These are phyloP conservation scores for Ichneumoninae sp. DNA, from an alignment of 2,888 invertebrate genomes.

Conservation along the genomic window DNA sequence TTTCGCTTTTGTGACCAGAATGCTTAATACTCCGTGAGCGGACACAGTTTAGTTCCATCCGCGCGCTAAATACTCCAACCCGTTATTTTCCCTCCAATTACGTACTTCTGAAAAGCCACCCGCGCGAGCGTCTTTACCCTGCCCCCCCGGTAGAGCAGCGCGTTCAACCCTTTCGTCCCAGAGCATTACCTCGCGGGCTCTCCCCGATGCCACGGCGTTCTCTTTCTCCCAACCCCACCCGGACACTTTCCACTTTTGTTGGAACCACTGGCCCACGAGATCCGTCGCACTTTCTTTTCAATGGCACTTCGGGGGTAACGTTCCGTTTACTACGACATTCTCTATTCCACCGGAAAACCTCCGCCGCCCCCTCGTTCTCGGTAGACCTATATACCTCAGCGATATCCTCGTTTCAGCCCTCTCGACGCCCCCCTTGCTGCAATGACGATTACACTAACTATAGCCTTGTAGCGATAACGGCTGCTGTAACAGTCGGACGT, in stretches of 20 bases:
- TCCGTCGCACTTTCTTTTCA: constrained; percentile 55
- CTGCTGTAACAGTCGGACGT: constrained; percentile 43
- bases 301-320: constrained; percentile 57
- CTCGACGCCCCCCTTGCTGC: not conserved
- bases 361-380: not conserved
- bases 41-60: constrained; percentile 54
- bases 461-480: constrained; percentile 51
- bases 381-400: not conserved
- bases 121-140: constrained; percentile 1
- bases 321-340: constrained; percentile 54
- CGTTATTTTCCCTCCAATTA: constrained; percentile 62
- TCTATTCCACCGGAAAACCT: constrained; percentile 35
- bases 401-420: constrained; percentile 26
- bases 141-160: not conserved
- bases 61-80: constrained; percentile 56
- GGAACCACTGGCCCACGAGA: constrained; percentile 31
- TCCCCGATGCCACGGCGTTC: not conserved
- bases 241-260: constrained; percentile 56
- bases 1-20: constrained; percentile 56
- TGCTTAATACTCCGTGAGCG: constrained; percentile 56
- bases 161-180: constrained; percentile 35
- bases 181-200: constrained; percentile 14
- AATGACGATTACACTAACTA: constrained; percentile 43
- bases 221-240: constrained; percentile 9
- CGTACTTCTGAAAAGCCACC: constrained; percentile 50